phyloP scores from a whole-genome alignment of 2,888 invertebrate species.

The Dascillus cervinus region DNA sequence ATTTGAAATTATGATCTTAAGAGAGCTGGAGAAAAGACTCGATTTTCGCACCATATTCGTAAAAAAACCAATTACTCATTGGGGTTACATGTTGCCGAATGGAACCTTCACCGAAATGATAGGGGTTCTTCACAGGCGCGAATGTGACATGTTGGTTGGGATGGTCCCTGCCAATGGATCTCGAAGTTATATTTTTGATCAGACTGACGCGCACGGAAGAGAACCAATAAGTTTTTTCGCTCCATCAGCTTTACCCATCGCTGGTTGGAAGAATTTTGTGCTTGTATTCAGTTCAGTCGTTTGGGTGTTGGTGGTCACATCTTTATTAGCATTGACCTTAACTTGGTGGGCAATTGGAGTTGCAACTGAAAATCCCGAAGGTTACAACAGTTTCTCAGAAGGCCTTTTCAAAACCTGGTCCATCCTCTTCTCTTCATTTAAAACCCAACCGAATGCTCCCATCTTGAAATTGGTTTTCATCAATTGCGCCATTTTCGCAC shows the following conservation, averaged over 20 bases:
- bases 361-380: no score
- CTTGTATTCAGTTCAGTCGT: slow-evolving; percentile 43
- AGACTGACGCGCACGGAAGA: slow-evolving; percentile 45
- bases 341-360: no score
- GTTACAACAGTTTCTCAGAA: no score
- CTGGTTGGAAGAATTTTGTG: slow-evolving; percentile 47
- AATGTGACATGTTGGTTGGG: slow-evolving; percentile 48
- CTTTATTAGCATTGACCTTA: no score
- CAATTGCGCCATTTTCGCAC: slow-evolving; percentile 47
- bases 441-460: no score
- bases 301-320: slow-evolving; percentile 43
- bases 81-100: slow-evolving; percentile 27
- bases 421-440: no score
- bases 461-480: slow-evolving; percentile 47
- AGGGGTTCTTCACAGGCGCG: slow-evolving; percentile 24
- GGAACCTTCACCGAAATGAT: slow-evolving; percentile 44
- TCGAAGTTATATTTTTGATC: slow-evolving; percentile 49
- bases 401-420: slow-evolving; percentile 43
- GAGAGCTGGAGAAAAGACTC: slow-evolving; percentile 12
- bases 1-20: slow-evolving; percentile 17
- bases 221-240: slow-evolving; percentile 53
- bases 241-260: slow-evolving; percentile 43
- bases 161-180: slow-evolving; percentile 53
- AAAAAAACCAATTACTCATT: slow-evolving; percentile 4
- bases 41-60: slow-evolving; percentile 18